phyloP scores from a whole-genome alignment of 1,140 invertebrate species.

The Scaptomyza pallida region DNA sequence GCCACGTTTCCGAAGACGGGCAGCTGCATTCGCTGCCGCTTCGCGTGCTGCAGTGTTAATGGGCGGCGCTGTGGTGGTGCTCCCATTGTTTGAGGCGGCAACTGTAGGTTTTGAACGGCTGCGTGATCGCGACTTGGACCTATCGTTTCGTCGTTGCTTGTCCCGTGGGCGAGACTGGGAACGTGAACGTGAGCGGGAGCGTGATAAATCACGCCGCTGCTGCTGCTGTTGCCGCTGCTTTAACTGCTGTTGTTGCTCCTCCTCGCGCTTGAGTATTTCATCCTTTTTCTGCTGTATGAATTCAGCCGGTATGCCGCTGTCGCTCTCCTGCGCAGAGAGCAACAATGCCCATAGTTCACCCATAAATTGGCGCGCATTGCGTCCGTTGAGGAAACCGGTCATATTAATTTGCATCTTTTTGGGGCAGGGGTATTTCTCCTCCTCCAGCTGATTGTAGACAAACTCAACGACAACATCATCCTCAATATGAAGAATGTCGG shows the following conservation, averaged over 20 bases:
- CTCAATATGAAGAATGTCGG: conserved; percentile 97
- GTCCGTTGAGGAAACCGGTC: conserved; percentile 99
- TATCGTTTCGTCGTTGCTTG: conserved; percentile 53
- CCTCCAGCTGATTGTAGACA: conserved; percentile 98
- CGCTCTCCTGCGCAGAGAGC: conserved; percentile 96
- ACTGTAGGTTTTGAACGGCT: conserved; percentile 28
- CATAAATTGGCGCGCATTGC: conserved; percentile 98
- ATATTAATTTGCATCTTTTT: conserved; percentile 99
- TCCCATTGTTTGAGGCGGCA: conserved; percentile 52
- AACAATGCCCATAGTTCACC: conserved; percentile 97
- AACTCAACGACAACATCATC: conserved; percentile 99
- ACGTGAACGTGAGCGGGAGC: conserved; percentile 70
- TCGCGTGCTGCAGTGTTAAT: conserved; percentile 65
- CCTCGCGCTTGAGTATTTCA: conserved; percentile 94
- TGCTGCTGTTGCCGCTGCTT: conserved; percentile 72
- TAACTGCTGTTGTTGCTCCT: conserved; percentile 71
- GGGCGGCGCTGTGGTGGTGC: conserved; percentile 9
- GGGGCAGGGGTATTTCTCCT: conserved; percentile 96
- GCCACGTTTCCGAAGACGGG: conserved; percentile 69
- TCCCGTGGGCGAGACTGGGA: conserved; percentile 60
- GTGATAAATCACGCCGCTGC: conserved; percentile 59
- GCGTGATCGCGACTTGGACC: conserved; percentile 58
- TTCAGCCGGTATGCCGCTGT: conserved; percentile 96
- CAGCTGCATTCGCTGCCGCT: conserved; percentile 72
- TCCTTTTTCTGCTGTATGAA: conserved; percentile 98